Evolutionary conservation across 2,113 vertebrate species (phyloP).

Genomic region (Dermatemys mawii): DNA sequence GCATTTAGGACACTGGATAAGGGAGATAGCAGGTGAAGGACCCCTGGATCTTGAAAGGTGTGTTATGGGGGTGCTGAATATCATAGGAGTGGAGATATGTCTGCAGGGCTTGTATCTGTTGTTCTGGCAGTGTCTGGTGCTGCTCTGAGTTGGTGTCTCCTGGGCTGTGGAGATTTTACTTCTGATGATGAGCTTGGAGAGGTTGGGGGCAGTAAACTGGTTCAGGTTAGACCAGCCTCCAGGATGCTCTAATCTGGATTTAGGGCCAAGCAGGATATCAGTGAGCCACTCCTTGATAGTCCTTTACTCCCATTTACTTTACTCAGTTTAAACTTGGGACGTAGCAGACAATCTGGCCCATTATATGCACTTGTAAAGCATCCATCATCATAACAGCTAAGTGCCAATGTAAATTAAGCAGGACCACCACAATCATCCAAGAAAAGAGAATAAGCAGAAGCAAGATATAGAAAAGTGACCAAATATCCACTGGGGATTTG

Average conservation of each 20-base stretch:
- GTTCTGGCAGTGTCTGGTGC: neutral
- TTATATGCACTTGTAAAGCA: neutral
- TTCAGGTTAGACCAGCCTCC: neutral
- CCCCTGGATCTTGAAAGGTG: too few relatives aligned
- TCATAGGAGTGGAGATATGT: neutral
- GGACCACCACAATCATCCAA: neutral
- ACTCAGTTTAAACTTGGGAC: neutral
- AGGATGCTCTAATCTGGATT: neutral
- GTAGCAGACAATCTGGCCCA: neutral
- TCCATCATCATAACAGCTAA: neutral
- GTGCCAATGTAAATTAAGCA: neutral
- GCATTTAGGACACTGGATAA: too few relatives aligned
- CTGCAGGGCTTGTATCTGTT: neutral
- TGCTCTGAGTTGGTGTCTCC: neutral
- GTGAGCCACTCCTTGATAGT: neutral
- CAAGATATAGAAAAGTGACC: neutral
- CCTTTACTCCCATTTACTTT: neutral
- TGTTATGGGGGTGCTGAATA: too few relatives aligned
- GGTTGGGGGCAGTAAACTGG: neutral
- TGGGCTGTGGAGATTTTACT: neutral
- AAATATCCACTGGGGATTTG: slow-evolving; percentile 1
- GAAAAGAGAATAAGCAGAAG: neutral
- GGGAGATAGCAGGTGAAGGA: too few relatives aligned
- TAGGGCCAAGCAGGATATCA: neutral
- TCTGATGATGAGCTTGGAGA: neutral